Percentiles rank a stretch among this genome's conserved stretches.
These are phyloP conservation scores for Dreissena polymorpha DNA, from an alignment of 1,140 invertebrate species.

Conservation along the genomic window DNA sequence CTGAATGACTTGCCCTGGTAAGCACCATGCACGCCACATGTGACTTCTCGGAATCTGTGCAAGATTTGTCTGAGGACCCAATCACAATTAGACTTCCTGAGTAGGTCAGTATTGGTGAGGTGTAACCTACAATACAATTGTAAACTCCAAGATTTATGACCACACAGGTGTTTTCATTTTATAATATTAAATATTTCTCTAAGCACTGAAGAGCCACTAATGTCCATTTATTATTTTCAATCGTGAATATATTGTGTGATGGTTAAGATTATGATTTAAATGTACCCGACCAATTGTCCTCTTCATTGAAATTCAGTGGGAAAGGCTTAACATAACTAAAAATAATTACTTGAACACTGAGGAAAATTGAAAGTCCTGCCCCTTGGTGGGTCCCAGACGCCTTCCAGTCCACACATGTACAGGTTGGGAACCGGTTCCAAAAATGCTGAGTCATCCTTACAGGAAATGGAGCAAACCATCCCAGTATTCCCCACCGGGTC, in stretches of 20 bases:
- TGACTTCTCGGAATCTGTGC: slow-evolving; percentile 1
- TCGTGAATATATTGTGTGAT: background rate
- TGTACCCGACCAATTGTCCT: background rate
- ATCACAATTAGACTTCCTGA: slow-evolving; percentile 9
- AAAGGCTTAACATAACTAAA: background rate
- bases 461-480: slow-evolving; percentile 17
- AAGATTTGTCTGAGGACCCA: slow-evolving; percentile 4
- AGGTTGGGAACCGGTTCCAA: slow-evolving; percentile 1
- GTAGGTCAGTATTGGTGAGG: background rate
- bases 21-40: background rate
- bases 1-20: background rate
- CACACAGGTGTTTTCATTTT: background rate
- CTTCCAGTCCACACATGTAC: slow-evolving; percentile 34
- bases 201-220: background rate
- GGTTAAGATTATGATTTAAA: background rate
- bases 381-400: slow-evolving; percentile 54
- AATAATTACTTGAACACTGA: slow-evolving; percentile 30
- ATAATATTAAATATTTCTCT: background rate
- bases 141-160: background rate
- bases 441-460: slow-evolving; percentile 34
- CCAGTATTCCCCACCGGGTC: slow-evolving; percentile 5
- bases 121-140: slow-evolving; percentile 4
- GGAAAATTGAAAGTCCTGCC: slow-evolving; percentile 42
- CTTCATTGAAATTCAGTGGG: no score
- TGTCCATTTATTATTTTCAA: background rate